Evolutionary conservation across 1,140 invertebrate species (phyloP).

Genomic region (Anagrus nilaparvatae): DNA sequence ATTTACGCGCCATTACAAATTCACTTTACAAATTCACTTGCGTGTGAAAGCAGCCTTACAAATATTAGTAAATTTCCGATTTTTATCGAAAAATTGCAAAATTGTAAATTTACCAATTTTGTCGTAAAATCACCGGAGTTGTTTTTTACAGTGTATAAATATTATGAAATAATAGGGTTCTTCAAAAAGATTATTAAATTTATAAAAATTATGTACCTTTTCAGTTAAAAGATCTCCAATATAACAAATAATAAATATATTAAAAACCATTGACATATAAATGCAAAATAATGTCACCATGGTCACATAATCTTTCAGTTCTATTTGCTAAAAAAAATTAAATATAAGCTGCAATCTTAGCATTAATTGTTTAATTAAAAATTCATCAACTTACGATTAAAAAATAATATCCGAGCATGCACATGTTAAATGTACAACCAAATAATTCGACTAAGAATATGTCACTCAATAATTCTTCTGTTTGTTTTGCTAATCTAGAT

Average conservation of each 20-base stretch:
- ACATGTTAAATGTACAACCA: conserved; percentile 18
- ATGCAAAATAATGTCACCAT: neutral
- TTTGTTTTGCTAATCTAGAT: conserved; percentile 17
- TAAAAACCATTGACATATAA: neutral
- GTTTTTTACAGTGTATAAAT: no score
- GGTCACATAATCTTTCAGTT: no score
- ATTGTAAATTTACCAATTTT: no score
- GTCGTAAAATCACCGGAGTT: no score
- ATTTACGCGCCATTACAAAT: no score
- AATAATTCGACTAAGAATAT: conserved; percentile 21
- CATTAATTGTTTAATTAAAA: neutral
- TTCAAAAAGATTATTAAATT: no score
- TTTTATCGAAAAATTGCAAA: no score
- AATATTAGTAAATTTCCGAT: no score
- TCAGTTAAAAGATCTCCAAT: neutral
- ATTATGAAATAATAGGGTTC: no score
- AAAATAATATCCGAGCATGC: conserved; percentile 16
- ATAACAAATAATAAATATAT: conserved; percentile 9
- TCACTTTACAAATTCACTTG: no score
- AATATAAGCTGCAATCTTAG: neutral
- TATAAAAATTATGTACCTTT: neutral
- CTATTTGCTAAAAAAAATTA: neutral
- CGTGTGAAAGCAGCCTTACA: no score
- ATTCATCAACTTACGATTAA: conserved; percentile 11
- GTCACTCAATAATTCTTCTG: conserved; percentile 17